Evolutionary conservation across 2,113 vertebrate species (phyloP).

Genomic region (Leptodactylus fuscus): DNA sequence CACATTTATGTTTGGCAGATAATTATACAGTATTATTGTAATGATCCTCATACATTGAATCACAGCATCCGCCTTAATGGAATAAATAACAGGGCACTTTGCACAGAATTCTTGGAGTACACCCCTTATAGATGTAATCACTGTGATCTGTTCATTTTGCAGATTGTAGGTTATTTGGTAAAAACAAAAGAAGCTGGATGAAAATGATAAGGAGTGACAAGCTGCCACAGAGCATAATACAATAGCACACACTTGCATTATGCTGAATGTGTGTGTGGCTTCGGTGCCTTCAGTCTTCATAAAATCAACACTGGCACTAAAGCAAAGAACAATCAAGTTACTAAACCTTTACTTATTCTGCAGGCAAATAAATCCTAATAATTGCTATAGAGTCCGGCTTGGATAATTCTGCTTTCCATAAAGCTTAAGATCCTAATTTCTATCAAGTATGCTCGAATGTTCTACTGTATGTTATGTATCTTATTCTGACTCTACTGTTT

Average conservation of each 20-base stretch:
- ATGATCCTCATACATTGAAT: background rate
- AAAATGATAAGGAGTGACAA: conserved; percentile 33
- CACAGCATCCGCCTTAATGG: background rate
- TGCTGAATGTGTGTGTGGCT: background rate
- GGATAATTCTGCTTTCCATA: background rate
- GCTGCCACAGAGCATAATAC: conserved; percentile 39
- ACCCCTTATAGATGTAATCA: background rate
- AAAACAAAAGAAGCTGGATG: conserved; percentile 26
- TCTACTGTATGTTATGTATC: background rate
- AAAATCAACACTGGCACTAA: conserved; percentile 19
- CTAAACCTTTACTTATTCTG: background rate
- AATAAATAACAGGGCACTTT: background rate
- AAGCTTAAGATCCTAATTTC: background rate
- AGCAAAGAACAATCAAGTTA: background rate
- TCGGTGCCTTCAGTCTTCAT: conserved; percentile 10
- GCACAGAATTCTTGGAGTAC: background rate
- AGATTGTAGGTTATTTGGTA: conserved; percentile 10
- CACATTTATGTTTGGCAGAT: background rate
- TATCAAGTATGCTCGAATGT: background rate
- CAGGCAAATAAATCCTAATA: background rate
- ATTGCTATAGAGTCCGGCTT: background rate
- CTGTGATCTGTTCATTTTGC: background rate
- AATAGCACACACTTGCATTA: conserved; percentile 11
- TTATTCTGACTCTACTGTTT: background rate
- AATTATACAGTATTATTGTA: background rate